Conservation (phyloP, 2,113 vertebrate genomes). For the Ameiurus melas region DNA sequence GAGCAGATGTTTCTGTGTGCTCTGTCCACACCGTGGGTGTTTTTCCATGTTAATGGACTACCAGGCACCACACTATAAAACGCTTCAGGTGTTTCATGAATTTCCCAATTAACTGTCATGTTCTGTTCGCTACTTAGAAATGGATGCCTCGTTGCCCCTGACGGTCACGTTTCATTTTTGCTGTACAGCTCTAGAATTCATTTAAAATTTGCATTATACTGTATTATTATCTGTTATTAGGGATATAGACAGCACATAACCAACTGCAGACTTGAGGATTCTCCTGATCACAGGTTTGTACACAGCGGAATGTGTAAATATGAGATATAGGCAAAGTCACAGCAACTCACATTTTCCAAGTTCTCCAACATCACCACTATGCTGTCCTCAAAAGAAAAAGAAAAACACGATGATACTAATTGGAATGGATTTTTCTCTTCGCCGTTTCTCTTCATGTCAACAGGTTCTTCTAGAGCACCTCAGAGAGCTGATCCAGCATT, state of each 20-base stretch:
- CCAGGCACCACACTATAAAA: neutral
- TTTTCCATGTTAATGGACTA: slow-evolving; percentile 38
- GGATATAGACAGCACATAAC: neutral
- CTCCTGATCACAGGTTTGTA: neutral
- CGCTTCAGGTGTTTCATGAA: slow-evolving; percentile 10
- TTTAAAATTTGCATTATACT: neutral
- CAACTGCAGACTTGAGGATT: neutral
- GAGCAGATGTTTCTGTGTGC: slow-evolving; percentile 39
- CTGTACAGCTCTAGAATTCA: neutral
- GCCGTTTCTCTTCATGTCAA: neutral
- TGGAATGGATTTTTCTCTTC: neutral
- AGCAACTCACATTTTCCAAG: neutral
- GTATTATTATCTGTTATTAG: neutral
- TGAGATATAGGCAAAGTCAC: neutral
- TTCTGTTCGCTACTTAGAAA: slow-evolving; percentile 6
- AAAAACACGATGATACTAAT: neutral
- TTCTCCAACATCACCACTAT: neutral
- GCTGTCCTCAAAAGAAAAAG: too few species aligned
- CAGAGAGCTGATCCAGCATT: neutral
- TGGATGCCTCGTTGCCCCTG: neutral
- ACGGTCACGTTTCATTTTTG: neutral
- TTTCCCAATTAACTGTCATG: slow-evolving; percentile 11
- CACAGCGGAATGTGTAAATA: neutral
- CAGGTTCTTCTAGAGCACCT: neutral
- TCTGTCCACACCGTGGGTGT: slow-evolving; percentile 26